phyloP scores from a whole-genome alignment of 2,113 vertebrate genomes.

The Anoplopoma fimbria region DNA sequence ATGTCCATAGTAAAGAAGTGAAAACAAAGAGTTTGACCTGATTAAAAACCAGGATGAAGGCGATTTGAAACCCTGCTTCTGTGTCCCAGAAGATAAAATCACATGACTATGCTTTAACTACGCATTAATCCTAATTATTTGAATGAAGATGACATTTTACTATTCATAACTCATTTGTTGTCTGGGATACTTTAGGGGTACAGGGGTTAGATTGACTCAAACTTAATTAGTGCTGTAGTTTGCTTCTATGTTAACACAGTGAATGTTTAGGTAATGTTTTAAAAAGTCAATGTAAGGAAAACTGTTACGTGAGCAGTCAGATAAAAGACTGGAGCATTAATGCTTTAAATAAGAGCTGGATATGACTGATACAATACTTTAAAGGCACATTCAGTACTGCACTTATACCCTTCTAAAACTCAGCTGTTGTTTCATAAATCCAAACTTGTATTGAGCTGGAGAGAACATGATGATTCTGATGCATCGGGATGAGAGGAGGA shows the following conservation, averaged over 20 bases:
- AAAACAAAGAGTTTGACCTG: constrained; percentile 22
- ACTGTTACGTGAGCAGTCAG: neutral
- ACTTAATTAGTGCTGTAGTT: neutral
- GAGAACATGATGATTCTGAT: constrained; percentile 36
- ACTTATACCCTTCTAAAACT: constrained; percentile 62
- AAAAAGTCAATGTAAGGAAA: neutral
- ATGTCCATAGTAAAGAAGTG: neutral
- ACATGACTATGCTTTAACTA: neutral
- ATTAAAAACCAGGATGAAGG: constrained; percentile 1
- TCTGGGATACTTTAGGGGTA: neutral
- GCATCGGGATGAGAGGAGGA: constrained; percentile 19
- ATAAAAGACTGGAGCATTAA: neutral
- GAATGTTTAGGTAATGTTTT: neutral
- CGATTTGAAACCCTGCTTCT: constrained; percentile 15
- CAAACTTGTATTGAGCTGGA: constrained; percentile 51
- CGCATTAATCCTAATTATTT: constrained; percentile 9
- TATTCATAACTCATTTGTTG: neutral
- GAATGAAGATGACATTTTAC: constrained; percentile 19
- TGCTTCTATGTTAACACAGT: neutral
- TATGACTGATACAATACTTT: constrained; percentile 65
- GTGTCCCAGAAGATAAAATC: constrained; percentile 23
- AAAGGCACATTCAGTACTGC: constrained; percentile 83
- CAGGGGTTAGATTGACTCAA: constrained; percentile 6
- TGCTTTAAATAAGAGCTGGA: constrained; percentile 11
- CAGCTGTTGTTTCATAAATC: constrained; percentile 50